Evolutionary conservation across 2,113 vertebrate genomes (phyloP).

Genomic region (Bettongia penicillata): DNA sequence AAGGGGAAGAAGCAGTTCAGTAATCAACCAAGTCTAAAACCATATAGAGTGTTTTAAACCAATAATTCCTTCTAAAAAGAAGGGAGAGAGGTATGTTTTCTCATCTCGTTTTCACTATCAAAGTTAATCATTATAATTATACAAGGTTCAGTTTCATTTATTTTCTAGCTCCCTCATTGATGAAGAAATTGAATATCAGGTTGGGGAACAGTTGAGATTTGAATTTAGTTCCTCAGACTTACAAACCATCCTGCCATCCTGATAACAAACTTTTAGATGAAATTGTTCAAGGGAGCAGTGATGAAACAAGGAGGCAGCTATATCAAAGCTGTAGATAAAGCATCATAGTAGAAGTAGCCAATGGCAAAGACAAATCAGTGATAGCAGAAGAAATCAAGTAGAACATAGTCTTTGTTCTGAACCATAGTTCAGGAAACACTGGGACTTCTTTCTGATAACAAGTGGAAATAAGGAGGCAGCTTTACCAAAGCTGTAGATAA

Average conservation of each 20-base stretch:
- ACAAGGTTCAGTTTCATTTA: background rate
- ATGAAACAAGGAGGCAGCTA: background rate
- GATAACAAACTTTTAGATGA: too few species aligned
- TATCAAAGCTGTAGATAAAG: background rate
- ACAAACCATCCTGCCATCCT: background rate
- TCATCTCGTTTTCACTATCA: background rate
- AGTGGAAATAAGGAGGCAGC: background rate
- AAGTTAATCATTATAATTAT: background rate
- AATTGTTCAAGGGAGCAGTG: too few species aligned
- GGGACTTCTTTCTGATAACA: background rate
- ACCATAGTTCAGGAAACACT: background rate
- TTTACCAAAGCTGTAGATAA: background rate
- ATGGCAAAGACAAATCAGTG: background rate
- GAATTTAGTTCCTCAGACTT: background rate
- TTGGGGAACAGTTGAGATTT: background rate
- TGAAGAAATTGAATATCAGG: background rate
- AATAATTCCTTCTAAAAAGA: background rate
- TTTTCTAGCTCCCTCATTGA: background rate
- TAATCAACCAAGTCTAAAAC: conserved; percentile 4
- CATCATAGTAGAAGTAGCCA: background rate
- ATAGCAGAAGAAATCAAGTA: background rate
- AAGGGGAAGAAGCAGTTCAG: background rate
- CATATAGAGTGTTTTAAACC: background rate
- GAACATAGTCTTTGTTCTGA: background rate
- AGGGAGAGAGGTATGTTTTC: background rate